Evolutionary conservation across 2,797 vertebrate species (phyloP).

Genomic region (Xyrichtys novacula): DNA sequence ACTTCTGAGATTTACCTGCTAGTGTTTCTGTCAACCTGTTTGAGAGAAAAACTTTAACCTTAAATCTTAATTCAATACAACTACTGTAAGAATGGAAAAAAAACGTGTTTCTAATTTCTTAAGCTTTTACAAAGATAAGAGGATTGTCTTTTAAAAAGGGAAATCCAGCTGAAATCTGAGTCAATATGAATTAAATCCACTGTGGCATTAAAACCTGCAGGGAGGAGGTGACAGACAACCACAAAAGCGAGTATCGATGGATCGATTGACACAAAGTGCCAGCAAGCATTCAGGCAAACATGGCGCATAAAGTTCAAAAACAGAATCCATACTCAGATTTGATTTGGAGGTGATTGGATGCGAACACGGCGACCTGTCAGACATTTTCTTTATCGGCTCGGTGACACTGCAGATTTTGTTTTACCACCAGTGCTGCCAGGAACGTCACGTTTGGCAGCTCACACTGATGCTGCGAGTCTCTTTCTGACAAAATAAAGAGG

Average conservation of each 20-base stretch:
- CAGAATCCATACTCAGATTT: background rate
- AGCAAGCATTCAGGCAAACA: conserved; percentile 7
- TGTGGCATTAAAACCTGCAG: background rate
- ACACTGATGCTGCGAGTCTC: background rate
- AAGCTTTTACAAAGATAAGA: background rate
- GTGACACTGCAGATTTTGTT: conserved; percentile 18
- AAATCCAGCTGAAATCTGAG: background rate
- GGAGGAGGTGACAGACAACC: background rate
- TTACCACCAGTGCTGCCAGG: background rate
- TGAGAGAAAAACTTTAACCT: too few relatives aligned
- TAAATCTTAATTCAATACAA: too few relatives aligned
- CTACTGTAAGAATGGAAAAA: too few relatives aligned
- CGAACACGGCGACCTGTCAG: background rate
- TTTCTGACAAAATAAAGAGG: background rate
- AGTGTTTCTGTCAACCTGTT: too few relatives aligned
- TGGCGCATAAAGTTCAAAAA: conserved; percentile 8
- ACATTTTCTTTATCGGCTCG: background rate
- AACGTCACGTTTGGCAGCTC: conserved; percentile 4
- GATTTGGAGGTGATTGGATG: conserved; percentile 9
- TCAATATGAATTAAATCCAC: conserved; percentile 3
- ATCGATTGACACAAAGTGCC: conserved; percentile 14
- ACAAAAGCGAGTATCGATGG: conserved; percentile 1
- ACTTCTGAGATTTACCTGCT: too few relatives aligned
- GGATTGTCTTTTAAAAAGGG: background rate
- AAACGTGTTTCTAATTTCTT: background rate